Conservation (phyloP, 2,888 invertebrate genomes). For the Brachypalpus laphriformis region DNA sequence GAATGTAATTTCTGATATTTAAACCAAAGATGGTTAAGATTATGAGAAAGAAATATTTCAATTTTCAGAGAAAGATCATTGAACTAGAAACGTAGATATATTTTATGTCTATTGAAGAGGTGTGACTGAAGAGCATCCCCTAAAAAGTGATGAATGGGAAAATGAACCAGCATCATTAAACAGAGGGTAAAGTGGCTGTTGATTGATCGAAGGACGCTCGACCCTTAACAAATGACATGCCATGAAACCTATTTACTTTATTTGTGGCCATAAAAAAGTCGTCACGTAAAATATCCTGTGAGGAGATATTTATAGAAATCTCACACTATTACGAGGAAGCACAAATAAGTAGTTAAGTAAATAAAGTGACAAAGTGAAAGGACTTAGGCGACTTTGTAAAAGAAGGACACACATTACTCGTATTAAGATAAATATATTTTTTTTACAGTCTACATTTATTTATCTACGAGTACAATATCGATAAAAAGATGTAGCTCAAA, state of each 20-base stretch:
- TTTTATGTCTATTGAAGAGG: background rate
- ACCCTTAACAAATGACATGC: background rate
- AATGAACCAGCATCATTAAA: background rate
- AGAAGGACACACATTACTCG: too few species aligned
- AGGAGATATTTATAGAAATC: background rate
- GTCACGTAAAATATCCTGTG: background rate
- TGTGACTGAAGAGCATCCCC: background rate
- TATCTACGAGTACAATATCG: too few species aligned
- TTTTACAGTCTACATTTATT: too few species aligned
- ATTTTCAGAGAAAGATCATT: background rate
- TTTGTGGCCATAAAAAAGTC: background rate
- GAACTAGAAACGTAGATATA: background rate
- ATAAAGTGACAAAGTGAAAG: background rate
- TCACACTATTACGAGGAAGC: background rate
- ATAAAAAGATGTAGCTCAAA: too few species aligned
- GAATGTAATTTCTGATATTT: conserved; percentile 41
- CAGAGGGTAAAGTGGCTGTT: background rate
- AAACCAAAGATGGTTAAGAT: conserved; percentile 17
- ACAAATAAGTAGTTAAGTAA: background rate
- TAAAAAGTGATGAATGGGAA: background rate
- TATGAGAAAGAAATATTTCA: background rate
- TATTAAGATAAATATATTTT: too few species aligned
- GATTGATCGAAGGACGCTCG: background rate
- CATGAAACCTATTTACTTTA: background rate
- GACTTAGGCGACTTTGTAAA: background rate